Evolutionary conservation across 1,140 invertebrate species (phyloP).

Genomic region (Nephila pilipes): DNA sequence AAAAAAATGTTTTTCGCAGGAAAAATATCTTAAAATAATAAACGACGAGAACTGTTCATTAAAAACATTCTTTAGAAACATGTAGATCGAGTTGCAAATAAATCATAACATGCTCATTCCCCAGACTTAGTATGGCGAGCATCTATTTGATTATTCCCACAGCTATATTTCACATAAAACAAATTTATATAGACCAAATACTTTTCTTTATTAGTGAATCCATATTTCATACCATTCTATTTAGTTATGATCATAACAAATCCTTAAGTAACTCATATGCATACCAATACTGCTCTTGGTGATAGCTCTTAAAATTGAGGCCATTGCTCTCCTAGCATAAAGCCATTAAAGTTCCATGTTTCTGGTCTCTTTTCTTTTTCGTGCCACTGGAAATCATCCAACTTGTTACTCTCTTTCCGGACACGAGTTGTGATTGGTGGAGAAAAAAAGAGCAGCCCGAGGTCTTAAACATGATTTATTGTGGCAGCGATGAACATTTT

Average conservation of each 20-base stretch:
- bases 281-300: background rate
- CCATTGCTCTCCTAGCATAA: background rate
- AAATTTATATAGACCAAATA: too few species aligned
- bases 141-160: too few species aligned
- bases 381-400: slow-evolving; percentile 54
- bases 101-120: too few species aligned
- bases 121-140: too few species aligned
- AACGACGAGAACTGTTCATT: too few species aligned
- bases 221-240: background rate
- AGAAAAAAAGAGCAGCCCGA: background rate
- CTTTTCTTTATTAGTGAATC: background rate
- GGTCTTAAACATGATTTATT: slow-evolving; percentile 69
- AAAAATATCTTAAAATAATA: too few species aligned
- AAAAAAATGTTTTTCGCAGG: too few species aligned
- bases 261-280: background rate
- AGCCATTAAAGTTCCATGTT: slow-evolving; percentile 20
- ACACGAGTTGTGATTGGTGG: slow-evolving; percentile 48
- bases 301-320: slow-evolving; percentile 6
- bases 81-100: too few species aligned
- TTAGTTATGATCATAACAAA: background rate
- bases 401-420: slow-evolving; percentile 54
- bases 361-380: background rate
- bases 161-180: too few species aligned
- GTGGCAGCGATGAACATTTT: slow-evolving; percentile 67
- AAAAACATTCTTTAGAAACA: too few species aligned